Evolutionary conservation across 2,888 invertebrate species (phyloP).

Genomic region (Volucella bombylans): DNA sequence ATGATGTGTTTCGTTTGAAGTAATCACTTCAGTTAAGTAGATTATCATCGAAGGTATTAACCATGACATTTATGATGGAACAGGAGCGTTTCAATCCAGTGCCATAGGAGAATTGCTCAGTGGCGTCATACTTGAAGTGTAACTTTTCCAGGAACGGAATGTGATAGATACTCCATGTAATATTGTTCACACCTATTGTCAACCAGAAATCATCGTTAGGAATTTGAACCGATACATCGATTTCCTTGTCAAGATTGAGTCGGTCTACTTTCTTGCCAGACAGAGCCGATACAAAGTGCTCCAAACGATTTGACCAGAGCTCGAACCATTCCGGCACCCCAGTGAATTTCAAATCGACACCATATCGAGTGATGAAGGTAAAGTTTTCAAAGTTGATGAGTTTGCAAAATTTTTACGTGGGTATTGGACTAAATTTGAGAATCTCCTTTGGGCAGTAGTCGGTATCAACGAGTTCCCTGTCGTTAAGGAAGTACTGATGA

Average conservation of each 20-base stretch:
- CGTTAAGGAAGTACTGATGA: slow-evolving; percentile 79
- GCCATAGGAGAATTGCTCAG: slow-evolving; percentile 80
- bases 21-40: slow-evolving; percentile 78
- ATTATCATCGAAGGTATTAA: slow-evolving; percentile 82
- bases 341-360: slow-evolving; percentile 80
- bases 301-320: slow-evolving; percentile 80
- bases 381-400: slow-evolving; percentile 81
- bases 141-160: slow-evolving; percentile 81
- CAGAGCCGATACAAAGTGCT: slow-evolving; percentile 81
- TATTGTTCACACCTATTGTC: slow-evolving; percentile 80
- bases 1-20: slow-evolving; percentile 76
- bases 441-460: slow-evolving; percentile 81
- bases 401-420: slow-evolving; percentile 81
- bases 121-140: slow-evolving; percentile 81
- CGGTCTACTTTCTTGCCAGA: slow-evolving; percentile 80
- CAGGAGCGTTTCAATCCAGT: slow-evolving; percentile 82
- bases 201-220: slow-evolving; percentile 80
- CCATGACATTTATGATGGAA: slow-evolving; percentile 81
- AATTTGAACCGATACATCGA: slow-evolving; percentile 79
- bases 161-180: slow-evolving; percentile 81
- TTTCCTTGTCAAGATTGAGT: slow-evolving; percentile 79
- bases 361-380: slow-evolving; percentile 81
- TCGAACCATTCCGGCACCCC: slow-evolving; percentile 82
- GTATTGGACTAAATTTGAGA: slow-evolving; percentile 81
- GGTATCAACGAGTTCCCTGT: slow-evolving; percentile 79